Evolutionary conservation across 1,140 invertebrate species (phyloP).

Genomic region (Plutomurus gul): DNA sequence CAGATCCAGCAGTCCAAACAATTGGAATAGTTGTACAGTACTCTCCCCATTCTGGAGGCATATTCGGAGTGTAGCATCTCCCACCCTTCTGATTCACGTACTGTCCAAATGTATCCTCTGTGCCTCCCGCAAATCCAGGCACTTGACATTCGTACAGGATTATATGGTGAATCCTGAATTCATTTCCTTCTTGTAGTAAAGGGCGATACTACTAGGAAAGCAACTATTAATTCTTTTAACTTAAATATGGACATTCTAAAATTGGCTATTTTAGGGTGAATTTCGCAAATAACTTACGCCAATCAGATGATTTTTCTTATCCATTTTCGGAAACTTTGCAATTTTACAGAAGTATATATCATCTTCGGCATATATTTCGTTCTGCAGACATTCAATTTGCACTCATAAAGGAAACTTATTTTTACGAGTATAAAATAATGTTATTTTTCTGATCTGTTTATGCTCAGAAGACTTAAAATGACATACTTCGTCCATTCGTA

Average conservation of each 20-base stretch:
- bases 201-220: conserved; percentile 68
- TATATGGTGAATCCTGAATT: conserved; percentile 76
- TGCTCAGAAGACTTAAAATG: no score
- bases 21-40: conserved; percentile 74
- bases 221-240: not conserved
- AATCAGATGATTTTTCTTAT: conserved; percentile 77
- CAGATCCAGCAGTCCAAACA: conserved; percentile 78
- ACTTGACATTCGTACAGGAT: conserved; percentile 77
- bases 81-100: conserved; percentile 68
- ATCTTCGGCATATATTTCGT: conserved; percentile 7
- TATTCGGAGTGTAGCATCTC: conserved; percentile 67
- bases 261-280: not conserved
- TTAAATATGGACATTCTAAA: not conserved
- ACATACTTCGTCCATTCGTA: conserved; percentile 38
- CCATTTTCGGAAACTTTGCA: conserved; percentile 71
- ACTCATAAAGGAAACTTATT: not conserved
- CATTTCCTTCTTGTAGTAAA: conserved; percentile 59
- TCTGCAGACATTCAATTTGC: not conserved
- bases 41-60: conserved; percentile 74
- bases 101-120: conserved; percentile 60
- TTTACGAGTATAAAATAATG: no score
- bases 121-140: conserved; percentile 3
- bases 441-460: no score
- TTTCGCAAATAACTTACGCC: conserved; percentile 62
- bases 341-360: conserved; percentile 82